Conservation (phyloP, 1,140 invertebrate species). For the Akabosia matsudoensis region DNA sequence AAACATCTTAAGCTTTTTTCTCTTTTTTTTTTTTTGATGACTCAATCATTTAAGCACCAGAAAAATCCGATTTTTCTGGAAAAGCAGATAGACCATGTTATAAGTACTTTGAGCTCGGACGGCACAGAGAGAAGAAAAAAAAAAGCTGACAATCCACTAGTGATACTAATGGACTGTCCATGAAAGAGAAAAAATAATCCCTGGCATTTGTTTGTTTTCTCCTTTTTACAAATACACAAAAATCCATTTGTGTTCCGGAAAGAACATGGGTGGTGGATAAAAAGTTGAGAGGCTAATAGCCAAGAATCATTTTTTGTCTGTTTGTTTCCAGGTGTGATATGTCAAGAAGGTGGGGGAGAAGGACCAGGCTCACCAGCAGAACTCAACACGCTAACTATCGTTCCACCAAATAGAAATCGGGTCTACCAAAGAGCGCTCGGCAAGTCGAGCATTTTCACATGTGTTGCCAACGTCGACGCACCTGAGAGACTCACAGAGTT, state of each 20-base stretch:
- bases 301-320: background rate
- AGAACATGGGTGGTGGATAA: background rate
- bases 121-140: background rate
- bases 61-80: background rate
- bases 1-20: background rate
- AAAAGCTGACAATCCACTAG: background rate
- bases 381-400: background rate
- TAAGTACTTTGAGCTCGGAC: too few relatives aligned
- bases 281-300: background rate
- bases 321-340: constrained; percentile 19
- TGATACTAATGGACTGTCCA: background rate
- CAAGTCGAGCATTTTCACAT: constrained; percentile 49
- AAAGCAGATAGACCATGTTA: background rate
- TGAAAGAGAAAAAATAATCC: background rate
- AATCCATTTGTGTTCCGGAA: background rate
- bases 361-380: background rate
- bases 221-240: background rate
- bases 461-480: constrained; percentile 49
- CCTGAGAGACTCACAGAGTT: constrained; percentile 50
- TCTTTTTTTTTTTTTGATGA: background rate
- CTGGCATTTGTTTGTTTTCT: background rate
- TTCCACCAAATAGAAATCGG: constrained; percentile 12
- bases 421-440: constrained; percentile 39
- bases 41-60: background rate
- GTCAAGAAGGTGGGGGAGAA: background rate